A percentile compares a stretch with the other conserved stretches of the same genome.
phyloP scores from a whole-genome alignment of 2,888 invertebrate genomes.

The Drosophila kanekoi region DNA sequence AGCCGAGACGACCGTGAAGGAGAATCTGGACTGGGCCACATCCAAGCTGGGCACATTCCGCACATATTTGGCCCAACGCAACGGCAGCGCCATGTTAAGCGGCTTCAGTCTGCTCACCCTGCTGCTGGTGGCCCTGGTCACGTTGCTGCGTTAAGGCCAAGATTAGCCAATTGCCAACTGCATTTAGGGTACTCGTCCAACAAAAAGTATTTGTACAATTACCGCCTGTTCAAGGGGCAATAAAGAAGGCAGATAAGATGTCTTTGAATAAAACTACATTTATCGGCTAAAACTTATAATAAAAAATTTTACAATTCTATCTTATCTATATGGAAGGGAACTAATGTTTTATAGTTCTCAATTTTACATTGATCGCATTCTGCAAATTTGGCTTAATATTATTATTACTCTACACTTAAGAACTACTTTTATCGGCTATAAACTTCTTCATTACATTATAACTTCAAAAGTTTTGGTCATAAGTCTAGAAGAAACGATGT shows the following conservation, averaged over 20 bases:
- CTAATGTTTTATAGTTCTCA: not conserved
- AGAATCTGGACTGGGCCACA: conserved; percentile 82
- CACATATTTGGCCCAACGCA: conserved; percentile 61
- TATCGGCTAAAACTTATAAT: conserved; percentile 31
- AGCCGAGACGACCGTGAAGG: conserved; percentile 73
- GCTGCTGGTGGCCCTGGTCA: conserved; percentile 55
- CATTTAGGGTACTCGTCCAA: conserved; percentile 10
- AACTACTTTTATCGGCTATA: no score
- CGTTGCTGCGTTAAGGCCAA: conserved; percentile 50
- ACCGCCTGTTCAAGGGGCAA: conserved; percentile 24
- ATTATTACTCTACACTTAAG: not conserved
- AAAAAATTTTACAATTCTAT: conserved; percentile 25
- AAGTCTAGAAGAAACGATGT: no score
- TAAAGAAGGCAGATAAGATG: conserved; percentile 53
- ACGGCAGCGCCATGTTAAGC: conserved; percentile 56
- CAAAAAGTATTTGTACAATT: conserved; percentile 50
- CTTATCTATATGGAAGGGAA: conserved; percentile 31
- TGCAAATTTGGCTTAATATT: not conserved
- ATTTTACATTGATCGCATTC: not conserved
- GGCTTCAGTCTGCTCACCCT: conserved; percentile 64
- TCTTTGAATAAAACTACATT: conserved; percentile 8
- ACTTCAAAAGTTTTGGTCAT: no score
- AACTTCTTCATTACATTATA: no score
- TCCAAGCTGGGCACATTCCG: conserved; percentile 67
- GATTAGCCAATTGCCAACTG: conserved; percentile 10